A percentile compares a stretch with the other conserved stretches of the same genome.
Evolutionary conservation across 2,113 vertebrate species (phyloP).

Genomic region (Laterallus jamaicensis): DNA sequence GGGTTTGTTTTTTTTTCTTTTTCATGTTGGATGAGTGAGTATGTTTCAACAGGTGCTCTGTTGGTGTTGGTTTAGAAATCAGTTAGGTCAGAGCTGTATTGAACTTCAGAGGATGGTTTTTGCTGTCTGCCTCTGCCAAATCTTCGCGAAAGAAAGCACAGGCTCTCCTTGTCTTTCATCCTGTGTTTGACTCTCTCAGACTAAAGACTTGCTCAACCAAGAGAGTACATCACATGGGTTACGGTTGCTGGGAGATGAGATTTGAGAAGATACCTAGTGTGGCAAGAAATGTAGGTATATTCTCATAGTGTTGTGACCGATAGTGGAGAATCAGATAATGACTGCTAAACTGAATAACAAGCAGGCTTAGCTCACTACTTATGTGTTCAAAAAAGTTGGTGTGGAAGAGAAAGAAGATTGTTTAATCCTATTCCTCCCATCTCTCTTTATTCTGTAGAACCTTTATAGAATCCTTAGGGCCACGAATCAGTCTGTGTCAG

Average conservation of each 20-base stretch:
- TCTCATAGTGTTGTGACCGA: background rate
- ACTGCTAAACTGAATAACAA: background rate
- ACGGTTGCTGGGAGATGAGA: background rate
- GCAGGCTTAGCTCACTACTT: background rate
- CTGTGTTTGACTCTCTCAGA: background rate
- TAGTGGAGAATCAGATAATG: background rate
- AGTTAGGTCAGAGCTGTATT: background rate
- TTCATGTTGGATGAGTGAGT: background rate
- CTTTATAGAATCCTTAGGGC: background rate
- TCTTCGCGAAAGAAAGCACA: background rate
- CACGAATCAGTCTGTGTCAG: background rate
- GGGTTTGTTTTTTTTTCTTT: background rate
- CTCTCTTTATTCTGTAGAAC: background rate
- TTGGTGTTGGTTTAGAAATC: background rate
- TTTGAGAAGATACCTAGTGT: background rate
- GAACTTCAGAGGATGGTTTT: constrained; percentile 11
- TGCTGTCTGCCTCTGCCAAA: constrained; percentile 1
- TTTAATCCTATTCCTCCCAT: background rate
- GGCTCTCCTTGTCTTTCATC: background rate
- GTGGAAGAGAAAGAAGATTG: background rate
- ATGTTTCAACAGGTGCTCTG: background rate
- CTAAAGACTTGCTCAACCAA: background rate
- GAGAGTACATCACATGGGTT: background rate
- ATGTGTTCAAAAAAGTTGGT: background rate
- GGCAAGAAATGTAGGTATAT: background rate